Conservation (phyloP, 2,888 invertebrate species). For the Eupithecia dodoneata region DNA sequence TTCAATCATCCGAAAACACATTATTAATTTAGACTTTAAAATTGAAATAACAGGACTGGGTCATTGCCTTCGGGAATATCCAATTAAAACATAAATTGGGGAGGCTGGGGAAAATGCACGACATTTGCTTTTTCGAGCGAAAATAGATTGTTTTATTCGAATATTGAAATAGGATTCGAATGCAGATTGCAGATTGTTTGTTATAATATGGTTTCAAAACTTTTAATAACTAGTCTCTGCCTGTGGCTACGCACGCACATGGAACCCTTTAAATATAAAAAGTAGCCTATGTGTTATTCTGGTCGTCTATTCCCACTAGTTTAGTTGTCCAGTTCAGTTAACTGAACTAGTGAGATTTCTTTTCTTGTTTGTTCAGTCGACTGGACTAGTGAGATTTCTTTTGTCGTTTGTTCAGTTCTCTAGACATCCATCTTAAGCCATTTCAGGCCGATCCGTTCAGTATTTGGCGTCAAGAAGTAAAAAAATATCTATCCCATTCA, state of each 20-base stretch:
- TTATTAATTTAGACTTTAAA: slow-evolving; percentile 30
- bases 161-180: not conserved
- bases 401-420: too few relatives aligned
- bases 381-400: too few relatives aligned
- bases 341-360: too few relatives aligned
- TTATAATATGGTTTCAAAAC: not conserved
- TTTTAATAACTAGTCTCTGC: not conserved
- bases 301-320: too few relatives aligned
- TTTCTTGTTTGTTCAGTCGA: too few relatives aligned
- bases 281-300: too few relatives aligned
- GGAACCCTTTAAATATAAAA: too few relatives aligned
- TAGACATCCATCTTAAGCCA: not conserved
- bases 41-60: slow-evolving; percentile 22
- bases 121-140: slow-evolving; percentile 5
- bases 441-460: not conserved
- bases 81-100: slow-evolving; percentile 35
- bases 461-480: not conserved
- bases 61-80: slow-evolving; percentile 34
- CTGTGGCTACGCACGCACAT: not conserved
- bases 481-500: too few relatives aligned
- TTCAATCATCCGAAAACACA: slow-evolving; percentile 27
- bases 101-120: slow-evolving; percentile 2
- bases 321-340: too few relatives aligned
- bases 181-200: not conserved
- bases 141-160: not conserved